Conservation (phyloP, 2,113 vertebrate species). For the Catharus bicknelli region DNA sequence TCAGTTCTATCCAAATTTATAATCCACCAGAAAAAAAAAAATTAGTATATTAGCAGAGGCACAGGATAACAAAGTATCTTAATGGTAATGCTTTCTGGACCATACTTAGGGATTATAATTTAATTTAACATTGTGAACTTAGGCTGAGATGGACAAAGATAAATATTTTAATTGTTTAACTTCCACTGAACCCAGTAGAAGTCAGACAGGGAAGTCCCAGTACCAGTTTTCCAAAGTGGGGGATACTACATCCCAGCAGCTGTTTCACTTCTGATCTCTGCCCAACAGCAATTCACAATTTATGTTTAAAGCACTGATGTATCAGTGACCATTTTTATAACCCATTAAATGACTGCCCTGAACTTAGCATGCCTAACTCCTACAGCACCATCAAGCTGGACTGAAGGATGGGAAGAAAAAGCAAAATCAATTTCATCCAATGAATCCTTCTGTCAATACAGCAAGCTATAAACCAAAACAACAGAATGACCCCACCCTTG, state of each 20-base stretch:
- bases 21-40: neutral
- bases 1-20: neutral
- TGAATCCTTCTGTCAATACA: neutral
- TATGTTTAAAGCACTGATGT: neutral
- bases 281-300: neutral
- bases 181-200: neutral
- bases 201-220: neutral
- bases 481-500: constrained; percentile 7
- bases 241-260: neutral
- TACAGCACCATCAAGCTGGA: neutral
- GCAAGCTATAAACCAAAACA: constrained; percentile 12
- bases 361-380: neutral
- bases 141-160: neutral
- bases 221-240: neutral
- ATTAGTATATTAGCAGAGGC: neutral
- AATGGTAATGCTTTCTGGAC: neutral
- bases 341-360: neutral
- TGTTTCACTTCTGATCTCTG: neutral
- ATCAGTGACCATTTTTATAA: neutral
- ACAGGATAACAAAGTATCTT: neutral
- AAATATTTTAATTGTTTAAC: neutral
- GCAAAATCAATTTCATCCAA: neutral
- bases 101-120: neutral
- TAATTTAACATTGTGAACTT: neutral
- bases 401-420: neutral